A percentile compares a stretch with the other conserved stretches of the same genome.
Conservation (phyloP, 2,797 vertebrate genomes). For the Sebastes dallii region DNA sequence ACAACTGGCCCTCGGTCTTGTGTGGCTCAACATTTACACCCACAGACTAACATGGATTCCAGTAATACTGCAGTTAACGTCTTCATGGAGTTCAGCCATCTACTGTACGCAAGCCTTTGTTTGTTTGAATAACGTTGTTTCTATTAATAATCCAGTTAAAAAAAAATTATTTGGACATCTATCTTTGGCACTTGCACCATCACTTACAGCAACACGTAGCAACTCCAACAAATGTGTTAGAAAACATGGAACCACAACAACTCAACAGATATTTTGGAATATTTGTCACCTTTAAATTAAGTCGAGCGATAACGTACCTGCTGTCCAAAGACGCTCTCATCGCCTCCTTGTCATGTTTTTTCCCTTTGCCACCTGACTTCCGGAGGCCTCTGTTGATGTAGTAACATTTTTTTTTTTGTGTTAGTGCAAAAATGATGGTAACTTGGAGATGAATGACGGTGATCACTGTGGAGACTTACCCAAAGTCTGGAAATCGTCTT, state of each 20-base stretch:
- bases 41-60: neutral
- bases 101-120: neutral
- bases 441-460: neutral
- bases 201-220: neutral
- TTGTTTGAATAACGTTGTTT: neutral
- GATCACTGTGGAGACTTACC: slow-evolving; percentile 75
- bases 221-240: neutral
- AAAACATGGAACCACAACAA: neutral
- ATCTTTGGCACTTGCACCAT: no score
- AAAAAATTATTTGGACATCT: accelerated
- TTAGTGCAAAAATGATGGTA: neutral
- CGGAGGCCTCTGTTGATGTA: slow-evolving; percentile 85
- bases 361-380: slow-evolving; percentile 94
- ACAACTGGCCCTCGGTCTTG: neutral
- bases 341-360: slow-evolving; percentile 90
- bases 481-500: slow-evolving; percentile 94
- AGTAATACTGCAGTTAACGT: neutral
- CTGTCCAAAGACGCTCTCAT: slow-evolving; percentile 89
- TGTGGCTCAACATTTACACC: neutral
- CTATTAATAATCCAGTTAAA: neutral
- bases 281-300: neutral
- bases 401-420: neutral
- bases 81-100: neutral
- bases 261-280: neutral
- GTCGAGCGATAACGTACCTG: slow-evolving; percentile 77